Percentiles rank a stretch among this genome's conserved stretches.
Evolutionary conservation across 1,140 invertebrate species (phyloP).

Genomic region (Zeugodacus cucurbitae): DNA sequence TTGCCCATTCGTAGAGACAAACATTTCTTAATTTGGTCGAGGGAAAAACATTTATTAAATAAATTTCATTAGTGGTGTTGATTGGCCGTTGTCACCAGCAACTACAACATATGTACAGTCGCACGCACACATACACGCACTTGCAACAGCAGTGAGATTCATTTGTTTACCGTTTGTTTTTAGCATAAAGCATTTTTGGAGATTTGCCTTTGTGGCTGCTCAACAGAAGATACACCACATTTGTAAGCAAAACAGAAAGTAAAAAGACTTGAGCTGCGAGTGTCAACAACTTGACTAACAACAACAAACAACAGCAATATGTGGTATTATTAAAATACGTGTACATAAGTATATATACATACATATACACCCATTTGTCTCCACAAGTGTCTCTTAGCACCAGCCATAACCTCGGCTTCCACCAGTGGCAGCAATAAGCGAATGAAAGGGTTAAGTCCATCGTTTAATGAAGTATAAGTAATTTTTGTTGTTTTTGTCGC

Average conservation of each 20-base stretch:
- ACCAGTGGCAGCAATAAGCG: not conserved
- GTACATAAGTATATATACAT: not conserved
- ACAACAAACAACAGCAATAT: not conserved
- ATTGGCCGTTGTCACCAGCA: not conserved
- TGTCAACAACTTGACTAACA: conserved; percentile 9
- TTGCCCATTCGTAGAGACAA: not conserved
- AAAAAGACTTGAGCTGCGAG: not conserved
- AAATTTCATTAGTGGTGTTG: conserved; percentile 39
- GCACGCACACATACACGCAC: not conserved
- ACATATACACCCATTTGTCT: not conserved
- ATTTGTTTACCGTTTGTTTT: not conserved
- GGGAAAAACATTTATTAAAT: conserved; percentile 8
- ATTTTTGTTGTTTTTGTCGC: not conserved
- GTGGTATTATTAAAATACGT: not conserved
- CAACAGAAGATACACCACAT: not conserved
- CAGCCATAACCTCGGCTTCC: not conserved
- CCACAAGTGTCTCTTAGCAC: not conserved
- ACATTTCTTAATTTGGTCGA: conserved; percentile 29
- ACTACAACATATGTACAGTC: not conserved
- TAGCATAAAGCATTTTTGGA: not conserved
- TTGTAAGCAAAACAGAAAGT: not conserved
- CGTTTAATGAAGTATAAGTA: not conserved
- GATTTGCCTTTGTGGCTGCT: not conserved
- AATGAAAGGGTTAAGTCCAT: not conserved
- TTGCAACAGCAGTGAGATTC: not conserved